A percentile compares a stretch with the other conserved stretches of the same genome.
Evolutionary conservation across 2,888 invertebrate species (phyloP).

Genomic region (Morpho deidamia): DNA sequence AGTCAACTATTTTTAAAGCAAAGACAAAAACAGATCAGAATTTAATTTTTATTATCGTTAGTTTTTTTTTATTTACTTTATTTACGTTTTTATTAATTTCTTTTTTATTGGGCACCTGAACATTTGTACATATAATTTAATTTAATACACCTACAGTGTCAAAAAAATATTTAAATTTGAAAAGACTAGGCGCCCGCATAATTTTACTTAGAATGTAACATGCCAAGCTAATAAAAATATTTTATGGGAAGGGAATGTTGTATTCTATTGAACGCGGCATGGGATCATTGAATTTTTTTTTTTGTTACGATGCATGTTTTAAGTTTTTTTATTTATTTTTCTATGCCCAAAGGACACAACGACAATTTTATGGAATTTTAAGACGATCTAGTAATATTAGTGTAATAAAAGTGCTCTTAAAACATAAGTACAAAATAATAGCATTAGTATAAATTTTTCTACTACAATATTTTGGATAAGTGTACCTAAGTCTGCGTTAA

Average conservation of each 20-base stretch:
- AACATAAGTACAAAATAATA: slow-evolving; percentile 37
- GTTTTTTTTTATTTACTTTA: too few species aligned
- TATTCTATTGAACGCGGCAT: slow-evolving; percentile 13
- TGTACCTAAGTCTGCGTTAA: background rate
- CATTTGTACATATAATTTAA: too few species aligned
- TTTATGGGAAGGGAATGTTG: slow-evolving; percentile 21
- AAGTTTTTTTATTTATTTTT: slow-evolving; percentile 32
- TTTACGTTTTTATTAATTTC: too few species aligned
- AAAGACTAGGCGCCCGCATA: slow-evolving; percentile 21
- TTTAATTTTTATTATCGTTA: too few species aligned
- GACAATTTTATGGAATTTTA: slow-evolving; percentile 26
- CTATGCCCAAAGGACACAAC: slow-evolving; percentile 50
- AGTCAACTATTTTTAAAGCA: too few species aligned
- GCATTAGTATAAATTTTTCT: slow-evolving; percentile 13
- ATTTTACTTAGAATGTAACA: slow-evolving; percentile 10
- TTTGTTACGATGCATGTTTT: slow-evolving; percentile 35
- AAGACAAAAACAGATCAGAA: too few species aligned
- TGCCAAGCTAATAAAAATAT: slow-evolving; percentile 18
- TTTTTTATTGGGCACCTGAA: background rate
- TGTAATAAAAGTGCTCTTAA: slow-evolving; percentile 54
- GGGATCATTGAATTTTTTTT: slow-evolving; percentile 23
- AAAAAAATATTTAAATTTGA: too few species aligned
- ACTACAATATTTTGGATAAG: slow-evolving; percentile 9
- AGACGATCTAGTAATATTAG: slow-evolving; percentile 27
- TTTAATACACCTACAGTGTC: too few species aligned